Evolutionary conservation across 1,140 invertebrate species (phyloP).

Genomic region (Helicorthomorpha holstii): DNA sequence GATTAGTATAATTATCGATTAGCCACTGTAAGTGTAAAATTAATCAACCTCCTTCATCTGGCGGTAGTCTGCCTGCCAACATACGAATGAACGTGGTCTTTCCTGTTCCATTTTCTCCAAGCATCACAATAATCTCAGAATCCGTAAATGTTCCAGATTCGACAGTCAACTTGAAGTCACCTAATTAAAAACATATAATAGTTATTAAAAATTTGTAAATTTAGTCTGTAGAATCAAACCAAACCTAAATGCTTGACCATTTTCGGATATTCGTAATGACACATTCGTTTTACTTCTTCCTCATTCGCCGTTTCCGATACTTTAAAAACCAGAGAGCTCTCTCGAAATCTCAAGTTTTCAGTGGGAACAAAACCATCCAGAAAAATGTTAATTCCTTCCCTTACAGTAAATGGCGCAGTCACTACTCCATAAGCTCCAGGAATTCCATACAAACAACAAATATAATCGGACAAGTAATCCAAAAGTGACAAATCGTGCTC

Average conservation of each 20-base stretch:
- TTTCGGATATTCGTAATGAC: constrained; percentile 85
- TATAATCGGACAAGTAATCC: constrained; percentile 98
- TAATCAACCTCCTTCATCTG: constrained; percentile 65
- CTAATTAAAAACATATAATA: constrained; percentile 26
- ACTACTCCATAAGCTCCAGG: constrained; percentile 98
- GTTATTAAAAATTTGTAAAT: constrained; percentile 4
- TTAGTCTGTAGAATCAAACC: background rate
- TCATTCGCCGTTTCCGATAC: constrained; percentile 94
- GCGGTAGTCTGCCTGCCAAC: constrained; percentile 84
- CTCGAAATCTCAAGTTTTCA: constrained; percentile 96
- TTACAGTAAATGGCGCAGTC: constrained; percentile 97
- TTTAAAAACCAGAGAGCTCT: constrained; percentile 91
- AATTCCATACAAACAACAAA: constrained; percentile 95
- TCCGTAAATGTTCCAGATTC: constrained; percentile 91
- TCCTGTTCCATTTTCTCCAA: constrained; percentile 98
- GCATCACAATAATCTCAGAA: constrained; percentile 94
- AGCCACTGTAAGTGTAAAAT: no score
- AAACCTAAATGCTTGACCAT: constrained; percentile 51
- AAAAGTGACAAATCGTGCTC: constrained; percentile 98
- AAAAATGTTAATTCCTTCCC: constrained; percentile 99
- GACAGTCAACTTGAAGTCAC: constrained; percentile 63
- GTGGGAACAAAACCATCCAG: constrained; percentile 98
- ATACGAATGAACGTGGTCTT: constrained; percentile 99
- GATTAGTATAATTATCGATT: no score
- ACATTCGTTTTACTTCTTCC: constrained; percentile 92